Evolutionary conservation across 2,888 invertebrate species (phyloP).

Genomic region (Sinelater perroti): DNA sequence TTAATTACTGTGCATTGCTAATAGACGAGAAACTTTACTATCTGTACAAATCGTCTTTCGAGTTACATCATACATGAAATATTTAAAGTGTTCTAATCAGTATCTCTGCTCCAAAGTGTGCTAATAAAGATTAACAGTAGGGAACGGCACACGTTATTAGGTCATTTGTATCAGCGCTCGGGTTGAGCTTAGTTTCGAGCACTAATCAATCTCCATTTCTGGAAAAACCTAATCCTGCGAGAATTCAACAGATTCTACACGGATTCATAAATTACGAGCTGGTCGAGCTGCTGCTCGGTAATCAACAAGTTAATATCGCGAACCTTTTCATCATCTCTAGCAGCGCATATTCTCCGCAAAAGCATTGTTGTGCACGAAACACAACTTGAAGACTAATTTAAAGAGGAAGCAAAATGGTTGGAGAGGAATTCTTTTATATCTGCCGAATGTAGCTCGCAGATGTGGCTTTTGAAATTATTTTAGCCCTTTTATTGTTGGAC

Average conservation of each 20-base stretch:
- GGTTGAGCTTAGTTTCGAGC: conserved; percentile 3
- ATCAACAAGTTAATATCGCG: conserved; percentile 5
- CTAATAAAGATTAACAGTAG: conserved; percentile 11
- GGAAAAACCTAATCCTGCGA: neutral
- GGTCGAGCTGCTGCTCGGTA: neutral
- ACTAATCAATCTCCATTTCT: conserved; percentile 12
- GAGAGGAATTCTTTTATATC: too few species aligned
- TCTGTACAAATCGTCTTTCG: too few species aligned
- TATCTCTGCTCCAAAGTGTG: neutral
- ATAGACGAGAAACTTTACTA: too few species aligned
- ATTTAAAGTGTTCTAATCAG: neutral
- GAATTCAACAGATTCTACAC: neutral
- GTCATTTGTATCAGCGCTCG: conserved; percentile 11
- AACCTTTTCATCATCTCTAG: conserved; percentile 4
- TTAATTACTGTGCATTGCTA: too few species aligned
- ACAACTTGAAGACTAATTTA: too few species aligned
- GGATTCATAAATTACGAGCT: conserved; percentile 1
- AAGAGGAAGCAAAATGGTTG: too few species aligned
- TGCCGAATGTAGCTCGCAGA: too few species aligned
- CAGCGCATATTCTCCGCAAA: too few species aligned
- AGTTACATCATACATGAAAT: too few species aligned
- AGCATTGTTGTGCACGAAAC: too few species aligned
- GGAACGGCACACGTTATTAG: conserved; percentile 7
- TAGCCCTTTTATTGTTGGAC: too few species aligned
- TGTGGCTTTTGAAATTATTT: too few species aligned